Evolutionary conservation across 2,888 invertebrate genomes (phyloP).

Genomic region (Mesorhabditis spiculigera): DNA sequence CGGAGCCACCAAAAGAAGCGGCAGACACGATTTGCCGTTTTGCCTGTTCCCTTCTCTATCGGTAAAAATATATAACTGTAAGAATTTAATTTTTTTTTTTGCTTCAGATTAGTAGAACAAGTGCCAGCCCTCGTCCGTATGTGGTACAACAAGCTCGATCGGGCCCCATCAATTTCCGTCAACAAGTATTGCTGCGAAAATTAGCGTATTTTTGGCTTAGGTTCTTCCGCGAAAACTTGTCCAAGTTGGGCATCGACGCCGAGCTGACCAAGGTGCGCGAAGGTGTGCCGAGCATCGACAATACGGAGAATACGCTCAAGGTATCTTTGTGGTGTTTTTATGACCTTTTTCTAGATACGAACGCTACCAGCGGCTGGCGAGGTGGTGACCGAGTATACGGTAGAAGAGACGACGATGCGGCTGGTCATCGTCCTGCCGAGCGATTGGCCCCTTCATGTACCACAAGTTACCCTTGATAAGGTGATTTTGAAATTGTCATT

Average conservation of each 20-base stretch:
- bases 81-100: conserved; percentile 41
- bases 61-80: conserved; percentile 2
- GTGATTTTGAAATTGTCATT: conserved; percentile 60
- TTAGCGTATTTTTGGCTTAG: conserved; percentile 25
- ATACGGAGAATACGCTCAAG: background rate
- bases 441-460: conserved; percentile 79
- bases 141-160: conserved; percentile 61
- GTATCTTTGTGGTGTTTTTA: conserved; percentile 4
- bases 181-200: conserved; percentile 44
- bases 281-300: conserved; percentile 15
- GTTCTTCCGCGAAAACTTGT: conserved; percentile 59
- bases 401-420: conserved; percentile 78
- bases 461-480: conserved; percentile 69
- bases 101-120: conserved; percentile 50
- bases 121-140: conserved; percentile 61
- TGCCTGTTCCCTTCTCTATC: conserved; percentile 17
- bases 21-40: conserved; percentile 15
- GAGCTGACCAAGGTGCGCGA: conserved; percentile 57
- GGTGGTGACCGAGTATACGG: conserved; percentile 75
- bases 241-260: conserved; percentile 55
- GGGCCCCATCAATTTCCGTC: conserved; percentile 54
- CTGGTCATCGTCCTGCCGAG: conserved; percentile 74
- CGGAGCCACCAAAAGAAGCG: conserved; percentile 1
- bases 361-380: conserved; percentile 64
- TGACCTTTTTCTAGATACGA: conserved; percentile 25